Percentiles rank a stretch among this genome's conserved stretches.
Evolutionary conservation across 2,797 vertebrate genomes (phyloP).

Genomic region (Perodicticus potto): DNA sequence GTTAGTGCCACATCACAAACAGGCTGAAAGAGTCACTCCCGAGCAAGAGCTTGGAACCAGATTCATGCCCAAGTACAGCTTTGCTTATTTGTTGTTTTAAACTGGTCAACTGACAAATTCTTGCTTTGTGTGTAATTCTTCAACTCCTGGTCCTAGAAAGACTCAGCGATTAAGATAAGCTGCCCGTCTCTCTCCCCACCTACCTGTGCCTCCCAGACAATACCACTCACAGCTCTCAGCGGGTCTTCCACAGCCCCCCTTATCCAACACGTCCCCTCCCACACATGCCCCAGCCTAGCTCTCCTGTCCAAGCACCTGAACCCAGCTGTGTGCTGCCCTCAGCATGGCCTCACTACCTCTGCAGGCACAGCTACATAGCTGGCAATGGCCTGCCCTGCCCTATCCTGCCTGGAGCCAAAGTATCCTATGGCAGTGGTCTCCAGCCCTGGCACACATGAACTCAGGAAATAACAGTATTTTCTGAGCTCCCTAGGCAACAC

Average conservation of each 20-base stretch:
- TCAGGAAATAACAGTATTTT: not conserved
- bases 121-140: not conserved
- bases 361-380: not conserved
- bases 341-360: not conserved
- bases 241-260: not conserved
- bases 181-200: not conserved
- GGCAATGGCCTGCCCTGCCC: not conserved
- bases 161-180: not conserved
- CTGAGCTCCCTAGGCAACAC: not conserved
- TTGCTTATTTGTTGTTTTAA: not conserved
- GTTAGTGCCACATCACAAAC: accelerated
- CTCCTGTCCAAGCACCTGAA: accelerated
- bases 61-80: not conserved
- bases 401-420: accelerated
- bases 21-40: accelerated
- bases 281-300: accelerated
- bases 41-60: not conserved
- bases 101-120: not conserved
- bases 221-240: accelerated
- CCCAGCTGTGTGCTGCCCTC: not conserved
- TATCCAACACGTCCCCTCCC: accelerated
- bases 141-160: not conserved
- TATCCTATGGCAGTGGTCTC: not conserved
- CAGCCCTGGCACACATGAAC: not conserved
- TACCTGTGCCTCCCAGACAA: not conserved